Evolutionary conservation across 37 sponge, comb jelly and placozoan species (phyloP).

Genomic region (Cliona cf. orientalis): DNA sequence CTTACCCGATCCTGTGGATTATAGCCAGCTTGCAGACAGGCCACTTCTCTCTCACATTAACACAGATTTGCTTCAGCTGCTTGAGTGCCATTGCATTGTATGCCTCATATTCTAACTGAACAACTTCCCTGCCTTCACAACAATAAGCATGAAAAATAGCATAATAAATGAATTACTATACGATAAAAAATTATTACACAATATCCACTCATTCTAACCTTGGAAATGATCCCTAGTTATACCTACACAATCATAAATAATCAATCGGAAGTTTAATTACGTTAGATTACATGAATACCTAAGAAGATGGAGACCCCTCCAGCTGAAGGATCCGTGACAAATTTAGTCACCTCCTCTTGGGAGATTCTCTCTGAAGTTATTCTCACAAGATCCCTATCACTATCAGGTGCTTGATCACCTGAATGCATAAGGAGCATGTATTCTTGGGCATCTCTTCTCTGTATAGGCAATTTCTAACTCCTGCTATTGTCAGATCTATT

Average conservation of each 20-base stretch:
- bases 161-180: background rate
- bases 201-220: slow-evolving; percentile 49
- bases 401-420: too few species aligned
- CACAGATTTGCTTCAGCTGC: slow-evolving; percentile 76
- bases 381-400: slow-evolving; percentile 33
- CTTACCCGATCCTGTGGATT: slow-evolving; percentile 88
- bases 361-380: slow-evolving; percentile 51
- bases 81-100: slow-evolving; percentile 86
- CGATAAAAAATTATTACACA: background rate
- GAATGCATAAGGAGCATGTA: too few species aligned
- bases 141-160: background rate
- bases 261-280: background rate
- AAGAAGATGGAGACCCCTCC: slow-evolving; percentile 83
- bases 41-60: slow-evolving; percentile 67
- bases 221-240: slow-evolving; percentile 84
- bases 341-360: slow-evolving; percentile 20
- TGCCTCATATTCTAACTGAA: slow-evolving; percentile 90
- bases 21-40: slow-evolving; percentile 77
- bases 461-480: too few species aligned
- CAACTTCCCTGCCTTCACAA: slow-evolving; percentile 77
- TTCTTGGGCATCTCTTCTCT: background rate
- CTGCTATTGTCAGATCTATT: too few species aligned
- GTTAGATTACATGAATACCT: slow-evolving; percentile 39
- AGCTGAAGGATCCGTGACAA: slow-evolving; percentile 59
- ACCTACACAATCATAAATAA: slow-evolving; percentile 45